Conservation (phyloP, 2,797 vertebrate species). For the Glyptemys insculpta region DNA sequence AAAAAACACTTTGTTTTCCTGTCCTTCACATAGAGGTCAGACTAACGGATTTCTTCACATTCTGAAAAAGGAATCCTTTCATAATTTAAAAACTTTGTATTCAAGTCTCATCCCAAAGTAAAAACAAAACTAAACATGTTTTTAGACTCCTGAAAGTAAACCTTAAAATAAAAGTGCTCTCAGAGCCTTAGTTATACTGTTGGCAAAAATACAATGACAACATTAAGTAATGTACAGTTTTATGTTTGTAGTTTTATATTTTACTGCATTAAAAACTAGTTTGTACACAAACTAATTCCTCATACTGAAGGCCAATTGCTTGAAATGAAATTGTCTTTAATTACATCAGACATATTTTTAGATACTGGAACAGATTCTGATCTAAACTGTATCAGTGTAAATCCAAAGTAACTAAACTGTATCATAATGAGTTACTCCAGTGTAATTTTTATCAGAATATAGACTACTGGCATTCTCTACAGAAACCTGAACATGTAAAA, state of each 20-base stretch:
- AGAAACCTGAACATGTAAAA: background rate
- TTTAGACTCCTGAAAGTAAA: background rate
- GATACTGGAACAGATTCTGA: background rate
- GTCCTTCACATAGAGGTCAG: background rate
- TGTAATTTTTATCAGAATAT: background rate
- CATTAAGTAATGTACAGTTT: background rate
- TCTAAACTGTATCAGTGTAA: background rate
- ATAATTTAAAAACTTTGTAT: background rate
- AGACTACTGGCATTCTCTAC: background rate
- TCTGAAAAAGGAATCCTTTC: background rate
- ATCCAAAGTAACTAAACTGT: background rate
- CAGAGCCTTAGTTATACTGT: background rate
- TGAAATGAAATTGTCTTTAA: slow-evolving; percentile 6
- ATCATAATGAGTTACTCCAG: background rate
- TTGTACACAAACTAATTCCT: background rate
- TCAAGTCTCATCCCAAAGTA: background rate
- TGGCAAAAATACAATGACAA: slow-evolving; percentile 4
- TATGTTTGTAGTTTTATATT: background rate
- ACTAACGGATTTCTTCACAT: background rate
- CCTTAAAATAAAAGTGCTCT: background rate
- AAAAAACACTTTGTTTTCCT: background rate
- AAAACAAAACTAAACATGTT: background rate
- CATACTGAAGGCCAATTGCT: background rate
- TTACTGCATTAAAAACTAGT: background rate
- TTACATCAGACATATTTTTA: background rate